Evolutionary conservation across 1,140 invertebrate genomes (phyloP), one percentile per base, ranked within the genome.

Genomic region (Gerris buenoi): DNA sequence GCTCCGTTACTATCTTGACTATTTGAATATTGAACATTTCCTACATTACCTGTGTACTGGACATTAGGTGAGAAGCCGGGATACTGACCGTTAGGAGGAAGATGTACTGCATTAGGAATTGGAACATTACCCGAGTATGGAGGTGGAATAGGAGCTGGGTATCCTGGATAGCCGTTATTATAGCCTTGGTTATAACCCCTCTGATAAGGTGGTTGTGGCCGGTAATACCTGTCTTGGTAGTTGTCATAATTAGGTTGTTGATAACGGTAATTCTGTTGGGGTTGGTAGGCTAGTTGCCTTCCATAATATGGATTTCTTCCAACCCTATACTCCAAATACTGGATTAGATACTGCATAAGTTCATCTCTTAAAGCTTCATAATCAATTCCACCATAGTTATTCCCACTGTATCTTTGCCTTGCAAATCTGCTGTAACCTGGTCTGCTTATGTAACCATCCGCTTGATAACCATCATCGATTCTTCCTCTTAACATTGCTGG

Each of bases 351-450:
- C 26, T 73, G 71, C 73, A 74, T 74, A 1, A 73, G 69, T 56
- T 73, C 72, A 60, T 74, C 73, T 65, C 73, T 75, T 0, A 81
- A 68, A 15, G 80, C 78, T 77, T 75, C 1, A 77, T 64, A 57
- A 76, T 72, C 64, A 72, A 79, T 80, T 14, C 83, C 80, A 71
- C 87, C 86, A 69, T 85, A 82, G 25, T 78, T 81, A 22, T 78
- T 18, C 18, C 33, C 33, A 18, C 5, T 18, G 18, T 46, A 46
- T 46, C 33, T 46, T 46, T 46, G 33, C 18, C 33, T 46, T 18
- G 33, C 33, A 10, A 46, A 46, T 18, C 33, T 46, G 33, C 33
- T 46, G 33, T 46, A 46, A 46, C 33, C 33, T 46, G 33, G 5
- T 46, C 33, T 46, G 33, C 18, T 77, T 75, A 23, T 74, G 69